A percentile compares a stretch with the other conserved stretches of the same genome.
Conservation (phyloP, 1,140 invertebrate species). For the Ostrea denselamellosa region DNA sequence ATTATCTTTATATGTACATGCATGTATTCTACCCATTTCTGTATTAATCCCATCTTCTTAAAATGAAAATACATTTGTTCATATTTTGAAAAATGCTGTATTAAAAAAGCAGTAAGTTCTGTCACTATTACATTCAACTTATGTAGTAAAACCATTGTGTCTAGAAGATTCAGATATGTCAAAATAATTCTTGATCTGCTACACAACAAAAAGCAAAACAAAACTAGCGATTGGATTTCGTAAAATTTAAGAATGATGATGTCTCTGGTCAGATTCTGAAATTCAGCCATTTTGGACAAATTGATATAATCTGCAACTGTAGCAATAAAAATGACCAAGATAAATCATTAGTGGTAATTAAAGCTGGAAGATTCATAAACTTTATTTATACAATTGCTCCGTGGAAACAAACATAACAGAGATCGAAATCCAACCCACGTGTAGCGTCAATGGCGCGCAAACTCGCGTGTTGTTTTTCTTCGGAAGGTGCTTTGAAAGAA, state of each 20-base stretch:
- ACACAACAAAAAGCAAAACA: too few relatives aligned
- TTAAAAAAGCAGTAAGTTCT: too few relatives aligned
- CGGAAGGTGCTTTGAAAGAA: conserved; percentile 38
- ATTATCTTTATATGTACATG: too few relatives aligned
- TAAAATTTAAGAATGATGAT: neutral
- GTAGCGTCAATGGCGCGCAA: conserved; percentile 37
- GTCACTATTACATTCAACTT: too few relatives aligned
- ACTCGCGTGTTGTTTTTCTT: conserved; percentile 48
- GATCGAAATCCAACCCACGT: conserved; percentile 46
- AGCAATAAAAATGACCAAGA: conserved; percentile 47
- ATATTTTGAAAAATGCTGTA: too few relatives aligned
- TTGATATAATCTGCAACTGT: conserved; percentile 23
- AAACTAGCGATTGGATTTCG: too few relatives aligned
- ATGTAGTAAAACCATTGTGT: too few relatives aligned
- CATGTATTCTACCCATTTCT: too few relatives aligned
- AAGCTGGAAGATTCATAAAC: conserved; percentile 31
- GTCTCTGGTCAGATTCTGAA: neutral
- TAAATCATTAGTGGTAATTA: conserved; percentile 53
- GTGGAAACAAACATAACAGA: conserved; percentile 43
- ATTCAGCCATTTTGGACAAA: neutral
- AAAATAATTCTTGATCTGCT: too few relatives aligned
- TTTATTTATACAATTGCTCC: conserved; percentile 48
- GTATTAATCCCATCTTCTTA: too few relatives aligned
- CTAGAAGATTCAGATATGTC: too few relatives aligned
- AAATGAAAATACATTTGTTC: too few relatives aligned